Evolutionary conservation across 2,113 vertebrate genomes (phyloP), one percentile per base, ranked within the genome.

Genomic region (Spheniscus mendiculus): DNA sequence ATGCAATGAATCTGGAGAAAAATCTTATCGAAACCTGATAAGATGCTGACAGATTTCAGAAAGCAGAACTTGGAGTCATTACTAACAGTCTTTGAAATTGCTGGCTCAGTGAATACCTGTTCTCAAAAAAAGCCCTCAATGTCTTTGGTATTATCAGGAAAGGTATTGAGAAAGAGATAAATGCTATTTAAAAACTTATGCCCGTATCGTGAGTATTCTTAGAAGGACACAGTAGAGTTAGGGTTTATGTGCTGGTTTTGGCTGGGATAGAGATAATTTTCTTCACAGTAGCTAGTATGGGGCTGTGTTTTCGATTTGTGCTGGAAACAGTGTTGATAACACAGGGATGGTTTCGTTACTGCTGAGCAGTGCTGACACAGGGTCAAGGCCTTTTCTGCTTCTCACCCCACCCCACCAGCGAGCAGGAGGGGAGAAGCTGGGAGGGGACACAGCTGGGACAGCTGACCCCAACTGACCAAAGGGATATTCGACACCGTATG

Each of bases 21-120:
- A 89, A 65, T 67, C 74, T 88, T 84, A 93, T 26, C 74, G 80
- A 50, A 78, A 82, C 12, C 70, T 67, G 66, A 38, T 89, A 95
- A 83, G 58, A 91, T 61, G 34, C 23, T 83, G 91, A 38, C 82
- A 93, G 95, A 91, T 93, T 88, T 91, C 44, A 66, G 66, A 95
- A 59, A 90, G 70, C 65, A 91, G 52, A 88, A 76, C 47, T 93
- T 55, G 23, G 26, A 95, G 65, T 63, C 38, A 16, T 36, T 90
- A 70, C 69, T 84, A 82, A 74, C 63, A 58, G 55, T 40, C 79
- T 45, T 53, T 87, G 56, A 81, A 85, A 76, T 88, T 0, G 6
- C 82, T 88, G 85, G 52, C 86, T 95, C 78, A 65, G 61, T 82
- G 82, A 83, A 84, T 91, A 94, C 87, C 85, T 79, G 58, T 65